phyloP scores from a whole-genome alignment of 2,797 vertebrate species.

The Propithecus deckenii region DNA sequence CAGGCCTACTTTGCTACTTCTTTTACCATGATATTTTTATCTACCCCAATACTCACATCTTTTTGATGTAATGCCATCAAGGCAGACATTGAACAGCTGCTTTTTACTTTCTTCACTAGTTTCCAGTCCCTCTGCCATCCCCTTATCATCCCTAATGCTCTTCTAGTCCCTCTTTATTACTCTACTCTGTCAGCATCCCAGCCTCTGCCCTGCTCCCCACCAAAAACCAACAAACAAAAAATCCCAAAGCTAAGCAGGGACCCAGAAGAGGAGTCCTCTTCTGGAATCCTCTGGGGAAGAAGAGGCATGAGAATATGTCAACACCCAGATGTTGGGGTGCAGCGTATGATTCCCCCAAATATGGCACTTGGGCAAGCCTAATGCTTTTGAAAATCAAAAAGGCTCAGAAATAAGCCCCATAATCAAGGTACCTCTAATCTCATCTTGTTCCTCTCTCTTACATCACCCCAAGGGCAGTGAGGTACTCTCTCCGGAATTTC shows the following conservation, averaged over 20 bases:
- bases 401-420: not conserved
- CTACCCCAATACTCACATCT: not conserved
- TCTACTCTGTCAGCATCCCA: not conserved
- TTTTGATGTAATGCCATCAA: not conserved
- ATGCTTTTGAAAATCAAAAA: not conserved
- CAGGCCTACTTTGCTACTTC: not conserved
- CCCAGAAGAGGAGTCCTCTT: not conserved
- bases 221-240: too few relatives aligned
- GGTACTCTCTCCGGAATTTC: not conserved
- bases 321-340: not conserved
- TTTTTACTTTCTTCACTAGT: not conserved
- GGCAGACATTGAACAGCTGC: not conserved
- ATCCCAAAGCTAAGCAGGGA: not conserved
- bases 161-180: not conserved
- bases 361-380: not conserved
- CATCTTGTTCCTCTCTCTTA: not conserved
- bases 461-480: not conserved
- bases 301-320: not conserved
- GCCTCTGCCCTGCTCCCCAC: too few relatives aligned
- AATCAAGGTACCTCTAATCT: not conserved
- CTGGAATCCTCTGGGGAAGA: not conserved
- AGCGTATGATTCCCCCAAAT: not conserved
- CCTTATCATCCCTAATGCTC: not conserved
- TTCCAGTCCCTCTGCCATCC: not conserved
- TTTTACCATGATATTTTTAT: not conserved